phyloP scores from a whole-genome alignment of 2,797 vertebrate species.

The Echiichthys vipera region DNA sequence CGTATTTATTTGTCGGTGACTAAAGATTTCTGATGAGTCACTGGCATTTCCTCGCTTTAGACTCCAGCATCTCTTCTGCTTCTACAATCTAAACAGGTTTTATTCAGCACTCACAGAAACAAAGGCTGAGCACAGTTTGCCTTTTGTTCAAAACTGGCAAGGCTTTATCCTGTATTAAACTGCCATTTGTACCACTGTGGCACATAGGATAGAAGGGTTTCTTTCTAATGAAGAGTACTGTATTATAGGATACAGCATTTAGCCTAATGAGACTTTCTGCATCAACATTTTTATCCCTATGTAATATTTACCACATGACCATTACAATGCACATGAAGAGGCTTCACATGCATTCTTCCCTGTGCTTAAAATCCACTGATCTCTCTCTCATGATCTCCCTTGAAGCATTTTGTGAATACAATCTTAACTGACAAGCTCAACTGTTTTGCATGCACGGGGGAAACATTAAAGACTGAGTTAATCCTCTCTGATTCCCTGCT shows the following conservation, averaged over 20 bases:
- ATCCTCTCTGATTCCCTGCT: constrained; percentile 73
- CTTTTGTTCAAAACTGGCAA: neutral
- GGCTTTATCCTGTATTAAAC: neutral
- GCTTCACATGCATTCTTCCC: constrained; percentile 23
- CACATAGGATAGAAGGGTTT: neutral
- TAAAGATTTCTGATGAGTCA: constrained; percentile 36
- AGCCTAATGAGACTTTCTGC: neutral
- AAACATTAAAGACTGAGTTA: constrained; percentile 73
- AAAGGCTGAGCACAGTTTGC: neutral
- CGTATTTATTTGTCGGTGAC: constrained; percentile 19
- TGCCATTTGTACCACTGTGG: neutral
- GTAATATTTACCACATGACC: neutral
- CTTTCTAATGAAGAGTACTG: neutral
- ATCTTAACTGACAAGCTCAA: constrained; percentile 70
- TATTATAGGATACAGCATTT: neutral
- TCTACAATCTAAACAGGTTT: constrained; percentile 8
- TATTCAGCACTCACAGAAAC: constrained; percentile 3
- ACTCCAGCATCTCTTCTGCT: neutral
- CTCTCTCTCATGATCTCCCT: constrained; percentile 54
- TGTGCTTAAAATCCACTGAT: constrained; percentile 51
- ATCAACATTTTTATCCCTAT: neutral
- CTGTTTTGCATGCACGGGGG: constrained; percentile 70
- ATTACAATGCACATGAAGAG: constrained; percentile 28
- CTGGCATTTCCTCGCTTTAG: neutral
- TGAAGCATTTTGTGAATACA: constrained; percentile 49